Base-by-base conservation (phyloP, 2,888 invertebrate species). In the Diadromus collaris region DNA sequence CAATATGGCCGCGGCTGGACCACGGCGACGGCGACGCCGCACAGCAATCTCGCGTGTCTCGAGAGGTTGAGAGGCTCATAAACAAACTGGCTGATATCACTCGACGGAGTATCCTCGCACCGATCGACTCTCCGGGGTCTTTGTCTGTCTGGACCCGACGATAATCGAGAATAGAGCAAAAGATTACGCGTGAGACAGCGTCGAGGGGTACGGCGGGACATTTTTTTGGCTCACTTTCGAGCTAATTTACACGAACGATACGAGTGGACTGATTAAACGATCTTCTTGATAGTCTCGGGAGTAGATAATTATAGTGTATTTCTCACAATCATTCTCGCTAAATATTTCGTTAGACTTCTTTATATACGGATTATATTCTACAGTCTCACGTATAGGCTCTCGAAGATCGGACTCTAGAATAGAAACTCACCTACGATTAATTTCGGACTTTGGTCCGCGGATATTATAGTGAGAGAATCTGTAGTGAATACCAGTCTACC, bases 1-100 rank as follows among this genome's bases (percentile, higher is more conserved):
- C 87, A 86, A 87, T 88, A 89, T 89, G 89, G 89, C 89, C 86
- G 88, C 84, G 81, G 81, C 83, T 87, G 88, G 88, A 86, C 88
- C 86, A 85, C 85, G 83, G 80, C 73, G 72, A 69, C 72, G 64
- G 41, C 63, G 74, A 74, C 24, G 58, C 54, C 67, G 71, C 76
- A 16, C 77, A 79, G 68, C 71, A 73, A 71, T 74, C 80, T 79
- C 79, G 41, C 48, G 76, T 74, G 78, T 80, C 78, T 81, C 68
- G 76, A 60, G 83, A 80, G 74, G 82, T 86, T 84, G 84, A 86
- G 85, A 84, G 86, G 83, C 84, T 84, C 85, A 84, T 87, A 87
- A 88, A 88, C 86, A 85, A 79, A 78, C 84, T 80, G 81, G 54
- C 54, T 7, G 29, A 54, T 54, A 54, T 54, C 54, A 54, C 29